Conservation (phyloP, 2,888 invertebrate genomes). For the Drosophila borborema region DNA sequence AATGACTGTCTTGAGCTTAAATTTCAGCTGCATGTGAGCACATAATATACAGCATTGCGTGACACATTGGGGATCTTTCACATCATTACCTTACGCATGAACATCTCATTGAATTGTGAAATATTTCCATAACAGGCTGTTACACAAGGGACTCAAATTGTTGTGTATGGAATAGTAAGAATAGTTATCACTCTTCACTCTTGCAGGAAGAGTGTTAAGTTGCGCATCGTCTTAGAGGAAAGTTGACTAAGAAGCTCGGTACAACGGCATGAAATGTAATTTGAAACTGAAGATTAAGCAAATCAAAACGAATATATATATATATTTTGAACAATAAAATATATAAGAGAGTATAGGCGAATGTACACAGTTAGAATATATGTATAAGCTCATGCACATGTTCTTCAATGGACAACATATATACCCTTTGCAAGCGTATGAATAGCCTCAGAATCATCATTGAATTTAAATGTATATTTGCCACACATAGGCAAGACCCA, state of each 20-base stretch:
- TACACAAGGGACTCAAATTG: slow-evolving; percentile 46
- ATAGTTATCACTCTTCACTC: background rate
- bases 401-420: background rate
- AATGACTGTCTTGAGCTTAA: background rate
- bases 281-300: too few species aligned
- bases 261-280: too few species aligned
- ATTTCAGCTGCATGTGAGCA: background rate
- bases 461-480: slow-evolving; percentile 51
- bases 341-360: too few species aligned
- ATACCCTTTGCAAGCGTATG: background rate
- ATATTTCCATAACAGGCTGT: slow-evolving; percentile 47
- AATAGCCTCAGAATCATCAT: slow-evolving; percentile 35
- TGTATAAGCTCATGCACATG: too few species aligned
- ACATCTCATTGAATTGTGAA: slow-evolving; percentile 30
- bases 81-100: slow-evolving; percentile 39
- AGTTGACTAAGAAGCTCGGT: too few species aligned
- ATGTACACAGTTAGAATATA: too few species aligned
- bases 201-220: background rate
- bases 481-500: slow-evolving; percentile 13
- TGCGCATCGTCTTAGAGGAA: too few species aligned
- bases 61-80: slow-evolving; percentile 6
- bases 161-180: background rate
- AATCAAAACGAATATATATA: too few species aligned
- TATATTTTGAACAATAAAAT: too few species aligned
- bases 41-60: background rate